Conservation (phyloP, 2,113 vertebrate genomes). For the Caretta caretta region DNA sequence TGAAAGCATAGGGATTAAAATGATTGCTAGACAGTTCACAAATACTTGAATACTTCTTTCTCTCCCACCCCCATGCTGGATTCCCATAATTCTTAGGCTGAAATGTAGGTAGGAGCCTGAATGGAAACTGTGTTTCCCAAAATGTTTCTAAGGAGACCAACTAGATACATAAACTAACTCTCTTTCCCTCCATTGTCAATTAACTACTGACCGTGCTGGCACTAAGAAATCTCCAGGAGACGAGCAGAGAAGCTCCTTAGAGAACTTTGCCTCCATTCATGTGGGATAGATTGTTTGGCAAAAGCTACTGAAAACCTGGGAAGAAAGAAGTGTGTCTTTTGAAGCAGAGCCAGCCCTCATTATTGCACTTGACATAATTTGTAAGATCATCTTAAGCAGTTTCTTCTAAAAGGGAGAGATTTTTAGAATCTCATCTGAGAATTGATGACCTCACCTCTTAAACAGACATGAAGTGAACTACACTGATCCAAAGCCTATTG, state of each 20-base stretch:
- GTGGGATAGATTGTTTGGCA: conserved; percentile 53
- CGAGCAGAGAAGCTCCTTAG: conserved; percentile 15
- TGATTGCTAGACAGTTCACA: not conserved
- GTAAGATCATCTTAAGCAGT: conserved; percentile 33
- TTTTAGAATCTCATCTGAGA: conserved; percentile 33
- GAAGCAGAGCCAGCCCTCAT: conserved; percentile 51
- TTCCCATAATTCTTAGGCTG: not conserved
- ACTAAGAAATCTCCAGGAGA: not conserved
- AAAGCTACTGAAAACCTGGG: conserved; percentile 16
- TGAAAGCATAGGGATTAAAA: not conserved
- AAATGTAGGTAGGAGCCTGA: not conserved
- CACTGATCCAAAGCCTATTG: not conserved
- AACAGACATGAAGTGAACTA: not conserved
- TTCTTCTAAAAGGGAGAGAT: conserved; percentile 3
- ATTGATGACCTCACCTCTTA: conserved; percentile 13
- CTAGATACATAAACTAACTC: not conserved
- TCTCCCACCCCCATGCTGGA: not conserved
- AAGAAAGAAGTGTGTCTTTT: conserved; percentile 59
- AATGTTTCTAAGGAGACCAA: not conserved
- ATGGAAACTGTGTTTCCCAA: not conserved
- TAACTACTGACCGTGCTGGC: conserved; percentile 7
- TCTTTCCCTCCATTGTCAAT: not conserved
- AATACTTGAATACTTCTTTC: not conserved
- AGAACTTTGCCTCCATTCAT: conserved; percentile 38
- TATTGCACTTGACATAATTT: conserved; percentile 42